phyloP scores from a whole-genome alignment of 1,140 invertebrate genomes.

The Pseudoatta argentina region DNA sequence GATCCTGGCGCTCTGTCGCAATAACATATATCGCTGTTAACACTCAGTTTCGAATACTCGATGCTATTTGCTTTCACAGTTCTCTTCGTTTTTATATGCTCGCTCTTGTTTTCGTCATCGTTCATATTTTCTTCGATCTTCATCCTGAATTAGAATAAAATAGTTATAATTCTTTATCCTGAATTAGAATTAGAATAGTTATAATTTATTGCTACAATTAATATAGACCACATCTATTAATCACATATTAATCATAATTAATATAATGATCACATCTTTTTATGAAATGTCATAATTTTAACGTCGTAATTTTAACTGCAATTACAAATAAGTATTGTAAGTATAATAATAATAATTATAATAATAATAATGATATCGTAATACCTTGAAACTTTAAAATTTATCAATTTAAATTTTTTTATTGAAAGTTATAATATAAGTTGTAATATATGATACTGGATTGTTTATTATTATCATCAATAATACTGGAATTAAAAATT shows the following conservation, averaged over 20 bases:
- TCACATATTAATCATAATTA: not conserved
- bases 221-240: not conserved
- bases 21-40: conserved; percentile 70
- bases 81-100: conserved; percentile 28
- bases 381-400: not conserved
- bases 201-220: not conserved
- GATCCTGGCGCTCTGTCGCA: conserved; percentile 76
- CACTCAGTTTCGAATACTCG: conserved; percentile 15
- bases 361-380: not conserved
- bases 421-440: not conserved
- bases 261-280: not conserved
- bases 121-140: conserved; percentile 71
- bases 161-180: not conserved
- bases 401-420: not conserved
- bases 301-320: not conserved
- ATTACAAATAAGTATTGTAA: not conserved
- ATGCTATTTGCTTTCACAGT: conserved; percentile 18
- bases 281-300: not conserved
- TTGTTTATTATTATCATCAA: not conserved
- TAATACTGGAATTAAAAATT: not conserved
- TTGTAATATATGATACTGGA: not conserved
- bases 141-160: conserved; percentile 68
- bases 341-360: not conserved
- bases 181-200: not conserved
- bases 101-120: conserved; percentile 27